Evolutionary conservation across 2,113 vertebrate species (phyloP), one percentile per base, ranked within the genome.

Genomic region (Gobius niger): DNA sequence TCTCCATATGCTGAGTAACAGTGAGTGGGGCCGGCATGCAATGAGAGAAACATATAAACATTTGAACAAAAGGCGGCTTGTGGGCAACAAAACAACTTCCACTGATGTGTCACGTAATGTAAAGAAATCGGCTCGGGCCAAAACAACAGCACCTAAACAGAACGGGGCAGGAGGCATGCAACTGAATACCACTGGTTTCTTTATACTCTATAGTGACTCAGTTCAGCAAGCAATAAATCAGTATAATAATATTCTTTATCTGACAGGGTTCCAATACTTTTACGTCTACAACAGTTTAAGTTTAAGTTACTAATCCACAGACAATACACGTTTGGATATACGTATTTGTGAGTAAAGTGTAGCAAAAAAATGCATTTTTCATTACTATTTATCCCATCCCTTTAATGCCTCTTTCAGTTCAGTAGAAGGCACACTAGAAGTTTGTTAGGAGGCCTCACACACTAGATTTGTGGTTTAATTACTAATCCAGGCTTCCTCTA

Each of bases 381-480:
- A 13, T 11, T 34, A 4, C 16, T 7, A 19, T 10, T n/a, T 19
- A 56, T n/a, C 16, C 18, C 2, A 11, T 34, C 3, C 13, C 7
- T n/a, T 10, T 18, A 19, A 44, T 65, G 9, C 12, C 16, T 44
- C 44, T 54, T 47, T 67, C 24, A 68, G 42, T 42, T n/a, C 50
- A 40, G 13, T 13, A 44, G 19, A 42, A 64, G 67, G 11, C 65
- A 70, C 16, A 19, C 52, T 44, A 44, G 52, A 67, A 14, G 54
- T 13, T 57, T 57, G 54, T 83, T 46, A 47, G 63, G 68, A 65
- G 24, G 65, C 60, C 73, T 62, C 63, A 83, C 75, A 81, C 65
- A 77, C 16, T 53, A 70, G 72, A 67, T 72, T 81, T 87, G 41
- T 46, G 50, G 78, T 84, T 83, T 86, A 87, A 88, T 82, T 86